Evolutionary conservation across 2,888 invertebrate genomes (phyloP), one percentile per base, ranked within the genome.

Genomic region (Onthophagus sagittarius): DNA sequence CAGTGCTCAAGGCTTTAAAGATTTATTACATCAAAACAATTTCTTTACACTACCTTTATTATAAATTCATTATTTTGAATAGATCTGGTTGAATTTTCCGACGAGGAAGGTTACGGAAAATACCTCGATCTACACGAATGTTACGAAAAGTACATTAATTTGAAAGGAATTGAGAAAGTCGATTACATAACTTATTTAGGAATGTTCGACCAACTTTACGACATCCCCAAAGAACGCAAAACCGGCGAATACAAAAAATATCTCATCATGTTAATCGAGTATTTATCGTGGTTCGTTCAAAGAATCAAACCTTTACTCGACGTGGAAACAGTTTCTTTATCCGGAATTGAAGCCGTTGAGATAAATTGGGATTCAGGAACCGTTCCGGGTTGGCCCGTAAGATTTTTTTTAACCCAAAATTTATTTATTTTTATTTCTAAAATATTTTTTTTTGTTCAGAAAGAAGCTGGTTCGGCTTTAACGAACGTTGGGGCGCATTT

Each of bases 91-190:
- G 98, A 98, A 80, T 99, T 99, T 83, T 95, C 97, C 3, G 99
- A 99, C 86, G 99, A 99, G 86, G 99, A 99, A 86, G 99, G 99
- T 0, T 99, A 98, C 86, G 99, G 99, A 11, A 96, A 96, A 84
- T 99, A 97, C 86, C 88, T 99, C 72, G 99, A 99, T 86, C 88
- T 99, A 65, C 98, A 99, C 85, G 95, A 97, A 84, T 96, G 97
- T 81, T 98, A 96, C 85, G 96, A 96, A 81, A 95, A 95, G 82
- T 99, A 94, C 84, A 92, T 99, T 33, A 99, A 99, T 85, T 87
- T 99, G 39, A 98, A 99, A 83, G 98, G 98, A 6, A 93, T 99
- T 79, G 98, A 98, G 89, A 94, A 95, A 89, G 91, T 97, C 39
- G 99, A 99, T 86, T 99, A 99, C 85, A 95, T 99, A 70, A 93